phyloP scores from a whole-genome alignment of 2,113 vertebrate genomes.

The Oryzias curvinotus region DNA sequence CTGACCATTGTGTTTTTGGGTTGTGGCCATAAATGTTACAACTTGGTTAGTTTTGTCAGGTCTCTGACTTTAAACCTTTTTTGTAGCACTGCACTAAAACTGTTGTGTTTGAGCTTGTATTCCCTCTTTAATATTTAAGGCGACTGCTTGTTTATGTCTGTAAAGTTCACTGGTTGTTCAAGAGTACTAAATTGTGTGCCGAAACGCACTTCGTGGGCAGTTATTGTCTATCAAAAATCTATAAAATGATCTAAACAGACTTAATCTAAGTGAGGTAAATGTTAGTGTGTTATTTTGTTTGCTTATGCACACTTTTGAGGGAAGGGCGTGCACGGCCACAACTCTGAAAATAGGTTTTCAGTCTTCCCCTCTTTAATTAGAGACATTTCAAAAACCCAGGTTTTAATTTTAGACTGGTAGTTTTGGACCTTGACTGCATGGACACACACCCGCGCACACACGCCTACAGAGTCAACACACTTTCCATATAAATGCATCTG shows the following conservation, averaged over 20 bases:
- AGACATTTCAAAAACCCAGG: conserved; percentile 80
- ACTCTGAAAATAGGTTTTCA: conserved; percentile 75
- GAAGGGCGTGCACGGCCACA: conserved; percentile 76
- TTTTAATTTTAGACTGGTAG: conserved; percentile 82
- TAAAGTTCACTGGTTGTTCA: conserved; percentile 34
- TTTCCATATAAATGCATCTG: conserved; percentile 67
- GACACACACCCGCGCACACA: conserved; percentile 9
- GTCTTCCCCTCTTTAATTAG: conserved; percentile 81
- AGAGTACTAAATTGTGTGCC: conserved; percentile 32
- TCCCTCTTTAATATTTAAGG: conserved; percentile 42
- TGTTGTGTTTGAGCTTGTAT: conserved; percentile 27
- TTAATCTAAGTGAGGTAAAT: conserved; percentile 34
- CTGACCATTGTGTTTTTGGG: conserved; percentile 56
- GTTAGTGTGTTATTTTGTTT: conserved; percentile 35
- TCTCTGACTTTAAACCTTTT: conserved; percentile 56
- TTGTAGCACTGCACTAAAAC: conserved; percentile 21
- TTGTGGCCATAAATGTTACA: conserved; percentile 48
- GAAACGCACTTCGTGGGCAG: conserved; percentile 19
- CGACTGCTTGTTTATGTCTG: conserved; percentile 50
- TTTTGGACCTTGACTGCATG: conserved; percentile 55
- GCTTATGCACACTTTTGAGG: conserved; percentile 55
- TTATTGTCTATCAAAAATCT: conserved; percentile 22
- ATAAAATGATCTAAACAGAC: conserved; percentile 47
- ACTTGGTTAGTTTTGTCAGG: conserved; percentile 46
- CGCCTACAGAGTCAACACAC: conserved; percentile 41